These are phyloP conservation scores for Montipora cactus DNA, from an alignment of 64 coral and sea anemone species.

Conservation along the genomic window DNA sequence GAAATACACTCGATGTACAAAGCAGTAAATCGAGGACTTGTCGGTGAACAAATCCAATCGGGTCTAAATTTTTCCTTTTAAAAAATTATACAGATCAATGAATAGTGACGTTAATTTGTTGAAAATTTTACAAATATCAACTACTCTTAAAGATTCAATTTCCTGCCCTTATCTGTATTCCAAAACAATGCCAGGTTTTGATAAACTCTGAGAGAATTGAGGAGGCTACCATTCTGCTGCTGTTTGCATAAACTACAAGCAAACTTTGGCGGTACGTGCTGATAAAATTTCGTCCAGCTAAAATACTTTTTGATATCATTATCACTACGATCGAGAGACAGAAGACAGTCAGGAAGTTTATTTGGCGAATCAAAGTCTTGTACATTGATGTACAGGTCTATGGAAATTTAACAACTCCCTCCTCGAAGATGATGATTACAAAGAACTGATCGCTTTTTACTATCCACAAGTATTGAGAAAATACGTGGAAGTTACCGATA, in stretches of 20 bases:
- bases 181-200: slow-evolving; percentile 23
- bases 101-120: too few species aligned
- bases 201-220: slow-evolving; percentile 12
- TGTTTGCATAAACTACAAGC: slow-evolving; percentile 61
- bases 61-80: too few species aligned
- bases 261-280: slow-evolving; percentile 27
- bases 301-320: slow-evolving; percentile 66
- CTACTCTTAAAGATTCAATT: neutral
- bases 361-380: slow-evolving; percentile 63
- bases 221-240: slow-evolving; percentile 39
- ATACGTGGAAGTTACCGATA: too few species aligned
- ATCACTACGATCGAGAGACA: slow-evolving; percentile 49
- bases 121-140: too few species aligned
- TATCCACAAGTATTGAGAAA: too few species aligned
- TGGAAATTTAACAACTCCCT: too few species aligned
- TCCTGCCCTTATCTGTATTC: neutral
- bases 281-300: slow-evolving; percentile 45
- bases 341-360: slow-evolving; percentile 36
- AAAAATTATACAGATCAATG: too few species aligned
- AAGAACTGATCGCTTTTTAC: too few species aligned
- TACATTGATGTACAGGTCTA: slow-evolving; percentile 44
- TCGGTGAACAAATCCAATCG: too few species aligned
- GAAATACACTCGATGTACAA: too few species aligned
- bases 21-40: too few species aligned
- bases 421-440: too few species aligned